Conservation (phyloP, 1,140 invertebrate species). For the Hyposmocoma kahamanoa region DNA sequence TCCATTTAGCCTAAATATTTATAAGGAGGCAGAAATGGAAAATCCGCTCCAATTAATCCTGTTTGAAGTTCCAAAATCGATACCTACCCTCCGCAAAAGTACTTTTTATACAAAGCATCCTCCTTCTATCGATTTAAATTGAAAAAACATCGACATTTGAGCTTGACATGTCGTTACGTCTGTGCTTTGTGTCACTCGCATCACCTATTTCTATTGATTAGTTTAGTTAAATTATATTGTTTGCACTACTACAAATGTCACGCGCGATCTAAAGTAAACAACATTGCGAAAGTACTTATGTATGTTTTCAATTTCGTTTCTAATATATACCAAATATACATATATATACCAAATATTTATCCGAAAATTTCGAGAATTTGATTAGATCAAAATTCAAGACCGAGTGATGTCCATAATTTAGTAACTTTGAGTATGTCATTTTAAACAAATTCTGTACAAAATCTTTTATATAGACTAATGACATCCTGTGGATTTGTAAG, state of each 20-base stretch:
- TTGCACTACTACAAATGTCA: slow-evolving; percentile 11
- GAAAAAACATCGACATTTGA: slow-evolving; percentile 59
- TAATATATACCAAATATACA: no score
- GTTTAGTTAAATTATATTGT: slow-evolving; percentile 29
- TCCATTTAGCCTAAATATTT: background rate
- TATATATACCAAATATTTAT: no score
- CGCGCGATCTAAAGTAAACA: background rate
- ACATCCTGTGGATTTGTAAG: background rate
- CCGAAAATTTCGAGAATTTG: no score
- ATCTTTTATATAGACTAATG: background rate
- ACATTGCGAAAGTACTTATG: slow-evolving; percentile 9
- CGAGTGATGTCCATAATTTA: no score
- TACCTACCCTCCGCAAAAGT: slow-evolving; percentile 15
- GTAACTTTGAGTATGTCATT: no score
- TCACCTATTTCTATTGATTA: slow-evolving; percentile 33
- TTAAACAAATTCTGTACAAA: no score
- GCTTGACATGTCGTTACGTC: slow-evolving; percentile 43
- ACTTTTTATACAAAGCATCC: slow-evolving; percentile 15
- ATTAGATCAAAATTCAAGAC: no score
- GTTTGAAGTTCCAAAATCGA: slow-evolving; percentile 49
- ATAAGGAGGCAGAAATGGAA: background rate
- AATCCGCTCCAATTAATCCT: slow-evolving; percentile 30
- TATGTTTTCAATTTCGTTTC: background rate
- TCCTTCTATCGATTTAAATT: slow-evolving; percentile 50
- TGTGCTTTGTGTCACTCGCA: slow-evolving; percentile 28